phyloP scores from a whole-genome alignment of 2,113 vertebrate genomes.

The Excalfactoria chinensis region DNA sequence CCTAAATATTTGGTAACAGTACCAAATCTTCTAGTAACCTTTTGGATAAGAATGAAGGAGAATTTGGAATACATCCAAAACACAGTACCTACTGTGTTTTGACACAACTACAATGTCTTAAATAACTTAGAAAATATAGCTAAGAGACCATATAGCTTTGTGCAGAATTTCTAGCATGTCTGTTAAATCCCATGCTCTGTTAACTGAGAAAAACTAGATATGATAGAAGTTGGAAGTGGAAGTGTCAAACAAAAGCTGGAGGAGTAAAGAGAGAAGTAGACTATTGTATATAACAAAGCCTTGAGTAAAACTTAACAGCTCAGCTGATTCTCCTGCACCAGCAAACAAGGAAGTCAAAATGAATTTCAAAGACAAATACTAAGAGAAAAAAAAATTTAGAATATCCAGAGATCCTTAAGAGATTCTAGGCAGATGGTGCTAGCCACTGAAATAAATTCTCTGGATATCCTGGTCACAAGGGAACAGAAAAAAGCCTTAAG shows the following conservation, averaged over 20 bases:
- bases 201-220: neutral
- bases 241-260: neutral
- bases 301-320: neutral
- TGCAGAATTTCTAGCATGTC: too few relatives aligned
- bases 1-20: neutral
- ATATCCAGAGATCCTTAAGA: neutral
- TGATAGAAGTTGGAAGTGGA: neutral
- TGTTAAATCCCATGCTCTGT: neutral
- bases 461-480: neutral
- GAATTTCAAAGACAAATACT: neutral
- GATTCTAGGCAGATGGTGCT: neutral
- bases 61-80: neutral
- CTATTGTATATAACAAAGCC: neutral
- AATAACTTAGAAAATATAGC: neutral
- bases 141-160: accelerated
- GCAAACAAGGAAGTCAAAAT: neutral
- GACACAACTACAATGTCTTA: neutral
- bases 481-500: neutral
- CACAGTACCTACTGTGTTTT: neutral
- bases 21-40: neutral
- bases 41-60: neutral
- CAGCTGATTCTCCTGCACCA: neutral
- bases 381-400: neutral
- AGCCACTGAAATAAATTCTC: neutral
- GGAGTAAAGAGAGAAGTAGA: neutral